Evolutionary conservation across 1,140 invertebrate species (phyloP).

Genomic region (Myzus persicae): DNA sequence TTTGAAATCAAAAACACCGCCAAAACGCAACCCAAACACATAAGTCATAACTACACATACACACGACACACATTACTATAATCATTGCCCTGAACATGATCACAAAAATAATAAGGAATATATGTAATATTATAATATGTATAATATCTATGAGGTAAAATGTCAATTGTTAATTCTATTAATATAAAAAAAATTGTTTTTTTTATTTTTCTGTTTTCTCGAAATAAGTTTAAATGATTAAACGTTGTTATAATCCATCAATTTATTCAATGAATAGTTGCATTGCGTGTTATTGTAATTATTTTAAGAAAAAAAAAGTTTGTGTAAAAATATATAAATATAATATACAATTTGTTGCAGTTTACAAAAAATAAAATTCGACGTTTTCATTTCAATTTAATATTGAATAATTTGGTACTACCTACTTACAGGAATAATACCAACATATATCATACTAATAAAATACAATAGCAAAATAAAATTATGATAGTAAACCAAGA

Average conservation of each 20-base stretch:
- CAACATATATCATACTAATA: background rate
- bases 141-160: background rate
- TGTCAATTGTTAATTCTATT: constrained; percentile 50
- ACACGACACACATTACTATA: background rate
- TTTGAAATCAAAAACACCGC: background rate
- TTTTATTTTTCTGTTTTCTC: background rate
- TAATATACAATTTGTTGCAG: constrained; percentile 32
- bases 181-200: background rate
- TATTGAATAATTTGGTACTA: background rate
- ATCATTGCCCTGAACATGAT: background rate
- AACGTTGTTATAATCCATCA: background rate
- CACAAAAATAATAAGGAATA: background rate
- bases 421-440: background rate
- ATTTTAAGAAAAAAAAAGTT: background rate
- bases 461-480: background rate
- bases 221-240: background rate
- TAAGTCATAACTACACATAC: background rate
- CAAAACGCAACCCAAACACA: background rate
- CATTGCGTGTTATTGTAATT: constrained; percentile 23
- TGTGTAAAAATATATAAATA: constrained; percentile 25
- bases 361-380: background rate
- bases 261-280: background rate
- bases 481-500: background rate
- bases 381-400: background rate
- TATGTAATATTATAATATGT: constrained; percentile 6